Evolutionary conservation across 2,113 vertebrate species (phyloP).

Genomic region (Peromyscus leucopus): DNA sequence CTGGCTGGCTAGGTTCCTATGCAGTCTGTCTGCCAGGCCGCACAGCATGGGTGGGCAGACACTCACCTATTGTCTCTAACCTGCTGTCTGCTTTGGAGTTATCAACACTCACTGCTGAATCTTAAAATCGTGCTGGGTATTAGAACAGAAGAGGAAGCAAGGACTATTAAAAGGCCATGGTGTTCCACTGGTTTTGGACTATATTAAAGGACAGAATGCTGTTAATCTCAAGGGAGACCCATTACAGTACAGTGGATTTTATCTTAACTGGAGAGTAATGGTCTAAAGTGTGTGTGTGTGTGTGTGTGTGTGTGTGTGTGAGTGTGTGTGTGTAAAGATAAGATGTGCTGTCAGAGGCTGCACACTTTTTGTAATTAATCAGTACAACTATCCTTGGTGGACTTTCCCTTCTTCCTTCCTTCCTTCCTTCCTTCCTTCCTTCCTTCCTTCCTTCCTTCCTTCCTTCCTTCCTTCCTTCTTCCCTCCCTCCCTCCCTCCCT

Average conservation of each 20-base stretch:
- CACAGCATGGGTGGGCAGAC: background rate
- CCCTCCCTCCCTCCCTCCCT: too few species aligned
- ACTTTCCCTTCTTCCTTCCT: too few species aligned
- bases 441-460: too few species aligned
- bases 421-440: background rate
- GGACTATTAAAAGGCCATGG: background rate
- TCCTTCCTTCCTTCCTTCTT: too few species aligned
- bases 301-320: too few species aligned
- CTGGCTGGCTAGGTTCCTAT: background rate
- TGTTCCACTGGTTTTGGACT: constrained; percentile 25
- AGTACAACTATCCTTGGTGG: background rate
- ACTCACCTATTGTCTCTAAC: background rate
- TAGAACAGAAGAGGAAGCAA: constrained; percentile 57
- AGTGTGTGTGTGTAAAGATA: background rate
- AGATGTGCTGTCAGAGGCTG: background rate
- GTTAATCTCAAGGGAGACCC: background rate
- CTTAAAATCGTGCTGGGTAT: background rate
- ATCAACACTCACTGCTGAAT: constrained; percentile 28
- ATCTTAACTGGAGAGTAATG: background rate
- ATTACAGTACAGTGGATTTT: background rate
- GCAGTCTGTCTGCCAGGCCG: background rate
- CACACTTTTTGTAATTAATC: constrained; percentile 30
- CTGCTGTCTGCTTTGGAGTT: constrained; percentile 24
- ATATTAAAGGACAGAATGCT: background rate
- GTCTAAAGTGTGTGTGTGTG: background rate